Conservation (phyloP, 2,888 invertebrate species). For the Galerucella pusilla region DNA sequence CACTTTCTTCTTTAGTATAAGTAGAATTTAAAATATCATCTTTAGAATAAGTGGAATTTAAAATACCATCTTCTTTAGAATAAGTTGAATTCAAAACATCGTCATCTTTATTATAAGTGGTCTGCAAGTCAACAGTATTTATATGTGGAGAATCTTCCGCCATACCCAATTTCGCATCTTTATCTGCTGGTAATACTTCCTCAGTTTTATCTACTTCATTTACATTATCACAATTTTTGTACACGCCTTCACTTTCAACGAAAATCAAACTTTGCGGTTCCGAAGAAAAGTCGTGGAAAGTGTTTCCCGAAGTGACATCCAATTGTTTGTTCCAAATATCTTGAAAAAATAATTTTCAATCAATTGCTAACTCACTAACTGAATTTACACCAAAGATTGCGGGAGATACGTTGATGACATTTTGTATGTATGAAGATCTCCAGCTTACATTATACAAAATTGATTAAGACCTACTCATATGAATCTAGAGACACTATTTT, state of each 20-base stretch:
- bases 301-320: conserved; percentile 58
- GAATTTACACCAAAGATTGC: no score
- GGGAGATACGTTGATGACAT: no score
- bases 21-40: conserved; percentile 6
- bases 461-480: no score
- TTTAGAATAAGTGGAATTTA: conserved; percentile 6
- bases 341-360: conserved; percentile 55
- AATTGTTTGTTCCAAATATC: conserved; percentile 65
- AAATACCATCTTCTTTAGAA: neutral
- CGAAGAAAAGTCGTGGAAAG: conserved; percentile 57
- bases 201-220: neutral
- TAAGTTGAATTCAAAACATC: neutral
- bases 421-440: no score
- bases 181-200: neutral
- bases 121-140: neutral
- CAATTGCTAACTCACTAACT: neutral
- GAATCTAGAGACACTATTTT: no score
- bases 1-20: conserved; percentile 1
- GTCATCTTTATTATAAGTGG: neutral
- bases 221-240: conserved; percentile 21
- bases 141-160: neutral
- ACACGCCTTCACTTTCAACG: conserved; percentile 49
- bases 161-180: neutral
- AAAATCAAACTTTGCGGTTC: conserved; percentile 60
- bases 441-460: no score